Conservation (phyloP, 2,113 vertebrate species). For the Emydura subglobosa region DNA sequence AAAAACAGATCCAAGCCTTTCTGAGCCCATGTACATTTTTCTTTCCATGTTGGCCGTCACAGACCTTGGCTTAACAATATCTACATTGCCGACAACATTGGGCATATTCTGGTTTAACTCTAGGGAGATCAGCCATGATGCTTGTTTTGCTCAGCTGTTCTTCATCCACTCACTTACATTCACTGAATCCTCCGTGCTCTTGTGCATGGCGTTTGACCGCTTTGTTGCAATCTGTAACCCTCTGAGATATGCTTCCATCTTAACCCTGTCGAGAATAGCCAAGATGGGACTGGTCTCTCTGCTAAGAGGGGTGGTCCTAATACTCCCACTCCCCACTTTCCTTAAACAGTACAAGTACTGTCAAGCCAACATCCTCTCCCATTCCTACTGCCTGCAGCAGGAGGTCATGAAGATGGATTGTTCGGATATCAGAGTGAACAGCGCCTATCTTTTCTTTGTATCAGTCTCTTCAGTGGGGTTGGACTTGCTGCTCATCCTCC, state of each 20-base stretch:
- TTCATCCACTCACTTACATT: neutral
- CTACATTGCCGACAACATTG: neutral
- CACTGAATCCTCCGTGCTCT: neutral
- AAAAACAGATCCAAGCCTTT: neutral
- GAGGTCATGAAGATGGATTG: neutral
- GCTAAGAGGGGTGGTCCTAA: neutral
- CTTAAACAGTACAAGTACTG: neutral
- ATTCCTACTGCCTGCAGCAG: neutral
- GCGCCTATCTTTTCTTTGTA: neutral
- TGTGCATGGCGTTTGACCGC: neutral
- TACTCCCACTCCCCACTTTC: neutral
- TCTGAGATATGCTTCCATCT: neutral
- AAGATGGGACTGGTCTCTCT: neutral
- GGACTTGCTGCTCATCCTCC: neutral
- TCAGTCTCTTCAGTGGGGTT: accelerated
- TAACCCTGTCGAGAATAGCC: neutral
- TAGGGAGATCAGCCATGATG: neutral
- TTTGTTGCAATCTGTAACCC: neutral
- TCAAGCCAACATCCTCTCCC: neutral
- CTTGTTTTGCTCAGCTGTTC: neutral
- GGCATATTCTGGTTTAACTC: neutral
- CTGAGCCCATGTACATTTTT: neutral
- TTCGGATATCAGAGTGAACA: neutral
- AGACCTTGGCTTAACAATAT: neutral
- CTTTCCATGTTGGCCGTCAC: neutral